Evolutionary conservation across 2,888 invertebrate species (phyloP), one percentile per base, ranked within the genome.

Genomic region (Agrilus mali): DNA sequence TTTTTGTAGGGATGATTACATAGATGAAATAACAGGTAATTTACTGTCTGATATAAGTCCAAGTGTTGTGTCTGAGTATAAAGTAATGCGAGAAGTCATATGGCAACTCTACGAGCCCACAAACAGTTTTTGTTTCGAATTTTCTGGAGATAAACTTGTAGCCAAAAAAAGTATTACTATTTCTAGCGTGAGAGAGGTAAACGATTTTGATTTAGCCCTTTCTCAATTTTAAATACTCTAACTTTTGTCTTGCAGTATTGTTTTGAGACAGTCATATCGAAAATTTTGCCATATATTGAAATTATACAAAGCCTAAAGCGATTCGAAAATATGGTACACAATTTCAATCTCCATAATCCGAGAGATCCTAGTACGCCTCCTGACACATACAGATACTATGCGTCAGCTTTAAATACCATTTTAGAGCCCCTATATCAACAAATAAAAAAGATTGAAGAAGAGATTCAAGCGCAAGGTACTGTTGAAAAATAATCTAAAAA

Each of bases 51-150:
- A 57, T 2, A 52, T 53, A 33, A 52, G 49, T 8, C 52, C 58
- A 1, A 60, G 50, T 15, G 50, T 65, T 32, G 53, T 65, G 15
- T 54, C 65, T 1, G 66, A 67, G 47, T 66, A 66, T 51, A 63
- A 63, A 53, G 60, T 64, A 4, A 57, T 66, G 43, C 48, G 67
- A 38, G 67, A 67, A 50, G 48, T 66, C 15, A 50, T 66, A 20
- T 66, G 65, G 65, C 65, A 67, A 47, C 46, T 65, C 36, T 61
- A 56, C 49, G 49, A 47, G 22, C 55, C 54, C 4, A 62, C 63
- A 44, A 53, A 54, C 10, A 62, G 64, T 31, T 54, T 55, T 17
- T 52, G 58, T 7, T 63, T 61, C 45, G 46, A 58, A 36, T 55
- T 64, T 31, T 44, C 48, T 10, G 57, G 55, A 15, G 53, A 62